Conservation (phyloP, 1,140 invertebrate species). For the Aphelinus atriplicis region DNA sequence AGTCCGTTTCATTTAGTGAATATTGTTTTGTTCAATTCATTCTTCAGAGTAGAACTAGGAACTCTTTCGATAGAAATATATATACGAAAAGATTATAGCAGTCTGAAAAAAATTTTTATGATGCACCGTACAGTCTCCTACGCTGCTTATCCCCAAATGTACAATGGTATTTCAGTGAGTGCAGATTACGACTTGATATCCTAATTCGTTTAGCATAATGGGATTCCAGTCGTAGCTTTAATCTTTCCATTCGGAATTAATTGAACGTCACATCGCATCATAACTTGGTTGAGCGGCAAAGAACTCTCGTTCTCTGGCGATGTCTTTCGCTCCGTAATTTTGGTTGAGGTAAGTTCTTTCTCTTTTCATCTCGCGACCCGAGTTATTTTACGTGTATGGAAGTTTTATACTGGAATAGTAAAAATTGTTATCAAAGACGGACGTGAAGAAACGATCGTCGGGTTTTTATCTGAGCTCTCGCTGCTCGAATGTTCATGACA, state of each 20-base stretch:
- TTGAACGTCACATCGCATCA: conserved; percentile 12
- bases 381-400: conserved; percentile 28
- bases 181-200: neutral
- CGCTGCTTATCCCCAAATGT: too few relatives aligned
- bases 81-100: too few relatives aligned
- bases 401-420: conserved; percentile 30
- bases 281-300: neutral
- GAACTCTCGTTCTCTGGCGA: neutral
- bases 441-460: conserved; percentile 21
- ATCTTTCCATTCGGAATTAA: conserved; percentile 2
- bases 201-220: conserved; percentile 6
- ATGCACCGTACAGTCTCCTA: too few relatives aligned
- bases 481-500: conserved; percentile 16
- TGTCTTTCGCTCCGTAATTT: conserved; percentile 15
- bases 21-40: too few relatives aligned
- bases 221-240: neutral
- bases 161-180: too few relatives aligned
- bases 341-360: neutral
- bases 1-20: too few relatives aligned
- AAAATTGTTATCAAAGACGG: conserved; percentile 30
- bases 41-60: too few relatives aligned
- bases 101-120: too few relatives aligned
- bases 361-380: conserved; percentile 1
- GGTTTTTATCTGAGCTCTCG: conserved; percentile 33
- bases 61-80: too few relatives aligned